Evolutionary conservation across 2,797 vertebrate species (phyloP).

Genomic region (Takifugu rubripes): DNA sequence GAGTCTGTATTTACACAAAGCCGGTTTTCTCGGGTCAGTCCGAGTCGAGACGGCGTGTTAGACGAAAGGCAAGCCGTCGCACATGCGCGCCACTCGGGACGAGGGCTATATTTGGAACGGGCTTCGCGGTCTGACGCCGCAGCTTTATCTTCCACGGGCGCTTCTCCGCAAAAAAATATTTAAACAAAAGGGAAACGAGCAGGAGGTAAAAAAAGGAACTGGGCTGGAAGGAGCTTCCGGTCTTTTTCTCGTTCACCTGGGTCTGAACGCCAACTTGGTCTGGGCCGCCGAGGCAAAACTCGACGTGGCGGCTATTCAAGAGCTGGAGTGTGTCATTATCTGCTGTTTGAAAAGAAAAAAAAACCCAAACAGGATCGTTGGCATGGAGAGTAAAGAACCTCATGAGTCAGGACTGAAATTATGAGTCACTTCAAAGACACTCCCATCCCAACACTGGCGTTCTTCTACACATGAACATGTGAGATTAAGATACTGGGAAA

Average conservation of each 20-base stretch:
- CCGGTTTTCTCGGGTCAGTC: slow-evolving; percentile 51
- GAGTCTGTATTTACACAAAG: slow-evolving; percentile 66
- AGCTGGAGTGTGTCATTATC: slow-evolving; percentile 39
- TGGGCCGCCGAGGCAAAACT: background rate
- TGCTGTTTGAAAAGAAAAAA: slow-evolving; percentile 19
- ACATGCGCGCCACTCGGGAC: slow-evolving; percentile 3
- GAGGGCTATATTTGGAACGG: slow-evolving; percentile 26
- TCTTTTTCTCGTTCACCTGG: too few relatives aligned
- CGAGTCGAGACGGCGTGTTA: slow-evolving; percentile 15
- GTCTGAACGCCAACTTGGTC: too few relatives aligned
- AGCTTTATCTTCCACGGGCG: background rate
- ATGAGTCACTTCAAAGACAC: slow-evolving; percentile 54
- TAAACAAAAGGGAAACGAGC: too few relatives aligned
- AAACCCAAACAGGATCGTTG: slow-evolving; percentile 13
- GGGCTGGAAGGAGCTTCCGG: too few relatives aligned
- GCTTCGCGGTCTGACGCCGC: slow-evolving; percentile 1
- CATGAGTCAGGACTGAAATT: slow-evolving; percentile 62
- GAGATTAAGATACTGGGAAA: background rate
- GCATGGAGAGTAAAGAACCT: slow-evolving; percentile 35
- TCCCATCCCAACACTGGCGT: slow-evolving; percentile 40
- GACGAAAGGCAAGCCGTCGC: slow-evolving; percentile 16
- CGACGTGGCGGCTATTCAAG: slow-evolving; percentile 22
- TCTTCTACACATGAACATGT: slow-evolving; percentile 5
- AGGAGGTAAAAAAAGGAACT: too few relatives aligned
- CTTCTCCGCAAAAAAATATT: background rate